Base-by-base conservation (phyloP, 2,113 vertebrate species). In the Protobothrops mucrosquamatus region DNA sequence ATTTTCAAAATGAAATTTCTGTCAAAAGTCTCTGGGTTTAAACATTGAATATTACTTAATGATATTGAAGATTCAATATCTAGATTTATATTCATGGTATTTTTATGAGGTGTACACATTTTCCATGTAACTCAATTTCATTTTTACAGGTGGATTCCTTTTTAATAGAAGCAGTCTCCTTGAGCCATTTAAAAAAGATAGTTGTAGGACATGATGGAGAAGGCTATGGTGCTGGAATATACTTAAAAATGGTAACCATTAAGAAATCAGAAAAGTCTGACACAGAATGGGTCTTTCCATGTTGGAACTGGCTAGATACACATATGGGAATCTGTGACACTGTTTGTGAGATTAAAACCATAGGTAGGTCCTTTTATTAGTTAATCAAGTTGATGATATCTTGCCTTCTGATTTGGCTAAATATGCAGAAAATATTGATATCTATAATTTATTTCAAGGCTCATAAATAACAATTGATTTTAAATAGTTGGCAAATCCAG, bases 261-360 rank as follows among this genome's bases (percentile, higher is more conserved):
- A 96, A 93, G 74, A 92, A 96, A 90, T 96, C 95, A 52, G 74
- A 96, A 89, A 91, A 95, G 54, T 91, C 96, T 52, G 90, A 89
- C n/a, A 81, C 87, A 90, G 96, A 97, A 93, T 97, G 95, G 95
- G 20, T 97, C n/a, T 97, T 97, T 87, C 95, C 95, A 18, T 87
- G 94, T 24, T 97, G 96, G 94, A 95, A 95, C 23, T 97, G 95
- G 95, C 89, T 97, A 23, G 96, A 97, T 92, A 95, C 94, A 91
- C 93, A 96, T 29, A 22, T 97, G 89, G 97, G 95, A 29, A 88
- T 90, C 39, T 97, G 90, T 92, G 93, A 95, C 23, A 96, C 93
- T 59, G 85, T 95, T 91, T 96, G 95, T 94, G 93, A 96, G 85
- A 92, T 95, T 69, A 90, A 92, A 86, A 94, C 94, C 34, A 90